Base-by-base conservation (phyloP, 1,140 invertebrate species). In the Hermetia illucens region DNA sequence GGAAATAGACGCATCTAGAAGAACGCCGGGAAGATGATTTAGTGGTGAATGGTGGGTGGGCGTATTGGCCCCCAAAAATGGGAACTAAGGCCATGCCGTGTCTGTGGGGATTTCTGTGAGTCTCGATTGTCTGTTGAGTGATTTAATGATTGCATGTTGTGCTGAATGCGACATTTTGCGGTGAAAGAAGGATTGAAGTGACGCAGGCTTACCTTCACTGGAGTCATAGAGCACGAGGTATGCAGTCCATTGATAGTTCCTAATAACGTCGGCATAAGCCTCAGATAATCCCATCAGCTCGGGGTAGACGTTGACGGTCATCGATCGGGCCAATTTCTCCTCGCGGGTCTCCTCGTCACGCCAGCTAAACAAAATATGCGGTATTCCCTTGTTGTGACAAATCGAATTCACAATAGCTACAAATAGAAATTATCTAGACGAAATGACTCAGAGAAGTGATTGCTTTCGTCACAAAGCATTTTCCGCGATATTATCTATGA, bases 171-270 rank as follows among this genome's bases (percentile, higher is more conserved):
- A 12, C 21, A 24, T 6, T n/a, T 29, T 6, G 17, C 17, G 5
- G 12, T 18, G 10, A 17, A 27, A 5, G 6, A 24, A 31, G 8
- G 5, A 5, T n/a, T n/a, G n/a, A n/a, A n/a, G n/a, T n/a, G n/a
- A n/a, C n/a, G n/a, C n/a, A n/a, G n/a, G 57, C 52, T 52, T 51
- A 70, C 68, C 69, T 30, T 77, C 77, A 38, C 85, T 75, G 32
- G 77, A 70, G 53, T 92, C 82, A 52, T 91, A 92, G 16, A 92
- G 62, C 12, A 87, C 73, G 0, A 80, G 79, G 47, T 82, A 92
- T 40, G 68, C 73, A 34, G 72, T 73, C 86, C 87, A 92, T 22
- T 76, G 67, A 61, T 79, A 76, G 41, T 76, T 70, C 39, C 75
- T 68, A 3, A 88, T 68, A 24, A 89, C 61, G 41, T 81, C 80